A percentile compares a stretch with the other conserved stretches of the same genome.
These are phyloP conservation scores for Catostylus mosaicus DNA, from an alignment of 30 jellyfish, hydroid and myxozoan species.

Conservation along the genomic window DNA sequence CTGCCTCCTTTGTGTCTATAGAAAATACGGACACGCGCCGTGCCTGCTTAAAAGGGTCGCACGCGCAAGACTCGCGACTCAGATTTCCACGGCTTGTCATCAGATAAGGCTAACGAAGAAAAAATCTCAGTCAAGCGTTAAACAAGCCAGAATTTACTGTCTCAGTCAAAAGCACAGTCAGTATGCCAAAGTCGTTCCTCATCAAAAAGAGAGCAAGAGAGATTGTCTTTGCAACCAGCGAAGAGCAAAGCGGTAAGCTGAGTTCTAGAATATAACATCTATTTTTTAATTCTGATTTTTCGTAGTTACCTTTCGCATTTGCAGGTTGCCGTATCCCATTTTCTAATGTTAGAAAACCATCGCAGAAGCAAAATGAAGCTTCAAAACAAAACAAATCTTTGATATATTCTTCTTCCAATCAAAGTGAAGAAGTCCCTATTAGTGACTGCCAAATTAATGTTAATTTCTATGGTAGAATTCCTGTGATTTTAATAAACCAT, in stretches of 20 bases:
- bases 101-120: constrained; percentile 28
- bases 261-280: background rate
- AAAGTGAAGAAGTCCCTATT: too few relatives aligned
- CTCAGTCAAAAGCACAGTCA: constrained; percentile 6
- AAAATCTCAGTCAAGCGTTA: constrained; percentile 46
- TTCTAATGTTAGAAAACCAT: too few relatives aligned
- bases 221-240: constrained; percentile 20
- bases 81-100: constrained; percentile 44
- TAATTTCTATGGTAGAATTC: too few relatives aligned
- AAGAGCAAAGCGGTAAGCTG: constrained; percentile 37
- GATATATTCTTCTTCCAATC: too few relatives aligned
- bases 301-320: too few relatives aligned
- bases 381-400: too few relatives aligned
- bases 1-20: constrained; percentile 73
- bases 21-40: constrained; percentile 80
- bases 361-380: too few relatives aligned
- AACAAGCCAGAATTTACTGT: constrained; percentile 1
- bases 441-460: too few relatives aligned
- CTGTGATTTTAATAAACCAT: too few relatives aligned
- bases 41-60: constrained; percentile 54
- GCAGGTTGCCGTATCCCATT: too few relatives aligned
- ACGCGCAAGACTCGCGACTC: constrained; percentile 90
- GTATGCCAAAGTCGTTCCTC: constrained; percentile 82
- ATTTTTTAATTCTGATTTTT: too few relatives aligned
- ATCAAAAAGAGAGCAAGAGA: constrained; percentile 55